Base-by-base conservation (phyloP, 2,113 vertebrate genomes). In the Pomatostomus ruficeps region DNA sequence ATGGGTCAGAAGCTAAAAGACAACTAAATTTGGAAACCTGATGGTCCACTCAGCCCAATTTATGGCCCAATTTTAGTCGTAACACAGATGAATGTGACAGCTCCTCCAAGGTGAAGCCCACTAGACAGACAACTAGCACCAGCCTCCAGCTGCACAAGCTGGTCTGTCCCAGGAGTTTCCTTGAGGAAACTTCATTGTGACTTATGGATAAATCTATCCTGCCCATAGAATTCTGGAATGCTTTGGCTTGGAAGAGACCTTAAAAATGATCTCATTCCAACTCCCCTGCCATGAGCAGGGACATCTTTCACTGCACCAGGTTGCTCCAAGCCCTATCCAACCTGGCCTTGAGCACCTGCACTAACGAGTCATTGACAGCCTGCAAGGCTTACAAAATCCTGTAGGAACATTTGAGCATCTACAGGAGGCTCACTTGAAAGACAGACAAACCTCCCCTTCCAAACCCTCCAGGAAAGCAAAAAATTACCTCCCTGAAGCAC, bases 401-500 rank as follows among this genome's bases (percentile, higher is more conserved):
- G 26, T 4, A 73, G 36, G 42, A 86, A 86, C 26, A 48, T 11
- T 20, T 54, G 43, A 81, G 26, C 70, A 65, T 5, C 42, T 40
- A 49, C 33, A 55, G 61, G 43, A 83, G 33, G 11, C 33, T 83
- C 72, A 73, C n/a, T 5, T 12, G 22, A 35, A 77, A 72, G 80
- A 74, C 6, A 58, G 19, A 29, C 49, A 89, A 62, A 28, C 35
- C 12, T 43, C 1, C 7, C 5, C 6, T 66, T 85, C 42, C 2
- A 10, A 71, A 62, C 13, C 10, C 10, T 38, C 12, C 43, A 43
- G 19, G 9, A 77, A 89, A 45, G 26, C 21, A 49, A 80, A 83
- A 75, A 42, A 35, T 9, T 48, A 24, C 6, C 2, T 25, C 10
- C 24, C 6, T 0, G 0, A 48, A 52, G 35, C 8, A 38, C 2